Evolutionary conservation across 2,888 invertebrate genomes (phyloP), one percentile per base, ranked within the genome.

Genomic region (Lagria hirta): DNA sequence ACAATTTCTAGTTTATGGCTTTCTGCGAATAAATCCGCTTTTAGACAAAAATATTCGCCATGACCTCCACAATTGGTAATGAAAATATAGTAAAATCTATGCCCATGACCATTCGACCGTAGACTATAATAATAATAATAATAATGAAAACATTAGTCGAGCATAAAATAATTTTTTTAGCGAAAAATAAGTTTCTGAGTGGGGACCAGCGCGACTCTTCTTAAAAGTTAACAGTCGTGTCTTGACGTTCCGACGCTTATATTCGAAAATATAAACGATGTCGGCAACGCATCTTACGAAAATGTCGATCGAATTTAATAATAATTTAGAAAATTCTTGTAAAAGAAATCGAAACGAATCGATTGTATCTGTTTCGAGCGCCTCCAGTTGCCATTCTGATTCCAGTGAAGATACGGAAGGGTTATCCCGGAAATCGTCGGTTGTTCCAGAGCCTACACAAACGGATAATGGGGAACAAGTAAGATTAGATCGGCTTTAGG

Each of bases 331-430:
- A 10, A 14, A 21, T 13, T 24, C 34, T 7, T 37, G 18, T 26
- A 27, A 32, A 17, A 38, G 33, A 17, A 27, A 24, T 23, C 32
- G 44, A 13, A 44, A 44, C 28, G 27, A 26, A 17, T 59, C 60
- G 7, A 46, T 54, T 45, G 52, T 53, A 27, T 61, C 61, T 13
- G 34, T 62, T 23, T 64, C 62, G 13, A 65, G 61, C 52, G 58
- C 54, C 15, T 59, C 61, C 34, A 61, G 61, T 54, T 58, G 52
- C 43, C 53, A 55, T 22, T 58, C 57, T 13, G 63, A 63, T 38
- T 57, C 57, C 5, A 61, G 61, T 47, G 63, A 64, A 36, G 65
- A 63, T 4, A 34, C 43, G 11, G 57, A 57, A 27, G 35, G 44
- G 4, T 27, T 34, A 26, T 34, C 42, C 11, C 26, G 43, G 29